Percentiles rank a stretch among this genome's conserved stretches.
Evolutionary conservation across 2,797 vertebrate genomes (phyloP).

Genomic region (Octomys mimax): DNA sequence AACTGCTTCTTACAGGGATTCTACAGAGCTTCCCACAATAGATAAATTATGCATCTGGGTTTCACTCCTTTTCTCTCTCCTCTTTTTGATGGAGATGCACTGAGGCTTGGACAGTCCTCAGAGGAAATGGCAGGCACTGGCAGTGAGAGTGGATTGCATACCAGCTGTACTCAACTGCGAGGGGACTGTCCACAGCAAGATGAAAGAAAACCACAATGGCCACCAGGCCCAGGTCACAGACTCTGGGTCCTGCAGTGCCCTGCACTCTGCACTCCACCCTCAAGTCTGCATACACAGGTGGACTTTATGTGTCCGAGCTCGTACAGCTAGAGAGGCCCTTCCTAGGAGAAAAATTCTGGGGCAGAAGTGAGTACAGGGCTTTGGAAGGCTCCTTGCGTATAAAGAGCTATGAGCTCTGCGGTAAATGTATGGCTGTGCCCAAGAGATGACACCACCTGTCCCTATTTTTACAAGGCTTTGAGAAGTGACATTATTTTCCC

Average conservation of each 20-base stretch:
- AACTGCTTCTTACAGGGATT: conserved; percentile 4
- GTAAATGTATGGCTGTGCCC: neutral
- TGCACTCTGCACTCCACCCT: neutral
- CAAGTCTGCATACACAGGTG: neutral
- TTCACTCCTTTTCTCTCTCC: neutral
- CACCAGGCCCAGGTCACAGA: neutral
- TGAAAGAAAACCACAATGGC: neutral
- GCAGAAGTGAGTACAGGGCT: neutral
- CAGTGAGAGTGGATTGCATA: neutral
- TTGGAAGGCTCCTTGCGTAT: neutral
- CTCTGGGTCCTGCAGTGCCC: neutral
- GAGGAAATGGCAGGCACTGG: neutral
- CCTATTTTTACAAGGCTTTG: neutral
- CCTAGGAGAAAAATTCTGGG: neutral
- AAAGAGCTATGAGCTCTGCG: neutral
- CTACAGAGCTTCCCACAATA: neutral
- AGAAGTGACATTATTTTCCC: neutral
- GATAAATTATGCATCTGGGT: neutral
- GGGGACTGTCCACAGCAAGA: neutral
- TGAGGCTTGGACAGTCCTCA: neutral
- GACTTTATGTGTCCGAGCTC: neutral
- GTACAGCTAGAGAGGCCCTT: neutral
- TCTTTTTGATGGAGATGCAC: conserved; percentile 12
- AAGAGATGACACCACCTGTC: neutral
- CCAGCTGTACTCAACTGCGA: neutral